phyloP scores from a whole-genome alignment of 2,797 vertebrate species.

The Periophthalmus magnuspinnatus region DNA sequence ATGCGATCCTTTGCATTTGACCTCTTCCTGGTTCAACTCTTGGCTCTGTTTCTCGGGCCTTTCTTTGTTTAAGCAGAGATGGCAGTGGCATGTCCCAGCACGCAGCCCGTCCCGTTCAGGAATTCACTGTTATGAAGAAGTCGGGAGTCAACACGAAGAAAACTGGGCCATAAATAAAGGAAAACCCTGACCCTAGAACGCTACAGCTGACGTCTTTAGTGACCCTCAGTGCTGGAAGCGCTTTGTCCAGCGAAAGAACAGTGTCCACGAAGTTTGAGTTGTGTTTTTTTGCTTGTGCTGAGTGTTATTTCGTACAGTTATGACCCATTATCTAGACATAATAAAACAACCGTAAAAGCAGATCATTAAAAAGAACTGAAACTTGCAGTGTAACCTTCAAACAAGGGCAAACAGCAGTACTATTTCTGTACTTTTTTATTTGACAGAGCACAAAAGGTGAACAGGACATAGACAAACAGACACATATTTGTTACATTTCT shows the following conservation, averaged over 20 bases:
- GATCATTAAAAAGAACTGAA: background rate
- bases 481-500: too few relatives aligned
- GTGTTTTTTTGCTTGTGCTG: background rate
- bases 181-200: constrained; percentile 11
- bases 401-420: background rate
- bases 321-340: background rate
- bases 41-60: constrained; percentile 13
- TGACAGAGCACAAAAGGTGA: too few relatives aligned
- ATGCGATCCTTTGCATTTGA: constrained; percentile 6
- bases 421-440: background rate
- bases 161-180: constrained; percentile 5
- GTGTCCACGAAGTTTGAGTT: background rate
- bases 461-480: too few relatives aligned
- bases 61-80: constrained; percentile 49
- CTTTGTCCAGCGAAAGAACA: background rate
- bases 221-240: background rate
- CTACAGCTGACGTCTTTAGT: background rate
- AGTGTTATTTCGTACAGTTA: background rate
- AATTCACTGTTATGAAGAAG: constrained; percentile 58
- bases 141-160: constrained; percentile 35
- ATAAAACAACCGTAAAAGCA: too few relatives aligned
- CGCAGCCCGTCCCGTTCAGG: constrained; percentile 66
- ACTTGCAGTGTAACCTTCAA: background rate
- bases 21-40: constrained; percentile 17
- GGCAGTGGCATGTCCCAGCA: constrained; percentile 61